phyloP scores from a whole-genome alignment of 2,113 vertebrate species.

The Oncorhynchus nerka region DNA sequence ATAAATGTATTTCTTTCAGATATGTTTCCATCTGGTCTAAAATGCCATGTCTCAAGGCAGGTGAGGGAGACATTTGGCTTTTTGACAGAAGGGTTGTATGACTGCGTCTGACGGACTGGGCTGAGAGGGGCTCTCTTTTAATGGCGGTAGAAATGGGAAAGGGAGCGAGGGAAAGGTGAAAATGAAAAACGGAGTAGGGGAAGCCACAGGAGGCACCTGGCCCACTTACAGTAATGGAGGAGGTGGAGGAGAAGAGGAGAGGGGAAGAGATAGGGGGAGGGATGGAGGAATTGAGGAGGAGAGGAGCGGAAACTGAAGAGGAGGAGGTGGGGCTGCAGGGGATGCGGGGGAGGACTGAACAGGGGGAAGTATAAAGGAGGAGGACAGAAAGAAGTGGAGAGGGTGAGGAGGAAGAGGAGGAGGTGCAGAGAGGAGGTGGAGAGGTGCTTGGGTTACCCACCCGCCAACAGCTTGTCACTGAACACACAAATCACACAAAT shows the following conservation, averaged over 20 bases:
- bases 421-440: not conserved
- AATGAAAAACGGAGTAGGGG: conserved; percentile 60
- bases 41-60: not conserved
- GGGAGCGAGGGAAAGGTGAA: conserved; percentile 65
- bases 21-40: too few species aligned
- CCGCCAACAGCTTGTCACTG: not conserved
- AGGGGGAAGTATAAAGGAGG: conserved; percentile 14
- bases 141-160: conserved; percentile 39
- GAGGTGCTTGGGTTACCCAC: conserved; percentile 25
- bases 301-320: not conserved
- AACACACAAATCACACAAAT: conserved; percentile 37
- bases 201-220: conserved; percentile 79
- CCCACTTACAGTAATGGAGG: conserved; percentile 67
- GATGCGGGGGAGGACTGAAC: too few species aligned
- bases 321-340: too few species aligned
- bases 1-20: too few species aligned
- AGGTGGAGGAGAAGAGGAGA: conserved; percentile 53
- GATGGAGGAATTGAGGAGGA: conserved; percentile 11
- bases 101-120: too few species aligned
- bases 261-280: conserved; percentile 22
- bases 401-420: too few species aligned
- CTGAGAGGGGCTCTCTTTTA: not conserved
- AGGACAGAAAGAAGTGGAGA: conserved; percentile 34
- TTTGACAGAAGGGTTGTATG: not conserved
- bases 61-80: not conserved